These are phyloP conservation scores for Halictus rubicundus DNA, from an alignment of 1,140 invertebrate genomes.

Conservation along the genomic window DNA sequence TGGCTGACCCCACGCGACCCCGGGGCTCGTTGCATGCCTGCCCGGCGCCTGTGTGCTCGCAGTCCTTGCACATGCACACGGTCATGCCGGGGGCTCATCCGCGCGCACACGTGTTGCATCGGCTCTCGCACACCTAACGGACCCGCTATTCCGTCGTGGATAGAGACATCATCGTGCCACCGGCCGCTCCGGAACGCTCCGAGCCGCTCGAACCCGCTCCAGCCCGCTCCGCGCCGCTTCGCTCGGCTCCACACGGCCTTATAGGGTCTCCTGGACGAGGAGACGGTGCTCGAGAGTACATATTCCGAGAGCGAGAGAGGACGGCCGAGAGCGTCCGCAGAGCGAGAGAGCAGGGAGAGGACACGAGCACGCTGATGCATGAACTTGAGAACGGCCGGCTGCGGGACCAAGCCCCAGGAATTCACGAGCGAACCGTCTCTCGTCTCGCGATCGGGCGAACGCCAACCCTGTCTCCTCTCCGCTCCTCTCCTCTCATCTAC, in stretches of 20 bases:
- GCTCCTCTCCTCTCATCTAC: too few relatives aligned
- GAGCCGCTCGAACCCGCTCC: too few relatives aligned
- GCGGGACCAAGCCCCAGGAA: conserved; percentile 4
- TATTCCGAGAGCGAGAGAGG: background rate
- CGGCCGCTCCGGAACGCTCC: background rate
- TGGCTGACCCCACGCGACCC: conserved; percentile 76
- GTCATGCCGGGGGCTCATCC: conserved; percentile 10
- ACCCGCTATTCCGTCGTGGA: conserved; percentile 50
- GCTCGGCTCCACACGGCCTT: conserved; percentile 42
- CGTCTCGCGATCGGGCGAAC: too few relatives aligned
- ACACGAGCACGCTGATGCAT: conserved; percentile 40
- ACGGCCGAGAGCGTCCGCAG: too few relatives aligned
- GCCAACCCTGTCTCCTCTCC: too few relatives aligned
- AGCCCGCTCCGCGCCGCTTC: background rate
- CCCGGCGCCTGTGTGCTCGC: conserved; percentile 60
- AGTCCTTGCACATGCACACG: conserved; percentile 52
- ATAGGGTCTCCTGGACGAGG: conserved; percentile 18
- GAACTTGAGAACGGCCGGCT: conserved; percentile 4
- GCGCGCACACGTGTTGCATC: conserved; percentile 63
- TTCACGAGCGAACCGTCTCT: background rate
- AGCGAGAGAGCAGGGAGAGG: background rate
- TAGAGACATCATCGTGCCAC: conserved; percentile 74
- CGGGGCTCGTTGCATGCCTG: conserved; percentile 60
- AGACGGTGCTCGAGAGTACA: too few relatives aligned
- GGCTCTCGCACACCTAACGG: conserved; percentile 56